Conservation (phyloP, 2,888 invertebrate genomes). For the Elysia crispata region DNA sequence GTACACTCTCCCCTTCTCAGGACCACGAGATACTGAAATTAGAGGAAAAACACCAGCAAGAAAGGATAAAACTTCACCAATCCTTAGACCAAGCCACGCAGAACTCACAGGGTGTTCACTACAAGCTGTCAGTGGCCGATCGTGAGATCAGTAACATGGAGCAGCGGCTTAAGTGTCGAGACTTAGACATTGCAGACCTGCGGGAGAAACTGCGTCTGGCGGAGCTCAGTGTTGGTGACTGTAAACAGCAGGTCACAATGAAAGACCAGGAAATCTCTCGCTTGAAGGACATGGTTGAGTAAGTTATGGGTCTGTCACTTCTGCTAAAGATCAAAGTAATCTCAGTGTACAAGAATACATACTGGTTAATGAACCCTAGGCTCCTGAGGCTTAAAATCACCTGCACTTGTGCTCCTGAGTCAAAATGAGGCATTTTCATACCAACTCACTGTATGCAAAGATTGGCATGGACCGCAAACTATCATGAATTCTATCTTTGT, state of each 20-base stretch:
- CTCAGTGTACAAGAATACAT: no score
- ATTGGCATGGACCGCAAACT: no score
- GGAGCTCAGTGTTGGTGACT: background rate
- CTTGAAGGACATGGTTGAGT: constrained; percentile 45
- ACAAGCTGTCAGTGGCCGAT: constrained; percentile 46
- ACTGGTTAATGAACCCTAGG: no score
- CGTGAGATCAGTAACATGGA: constrained; percentile 42
- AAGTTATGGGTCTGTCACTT: constrained; percentile 22
- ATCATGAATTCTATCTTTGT: no score
- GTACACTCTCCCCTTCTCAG: no score
- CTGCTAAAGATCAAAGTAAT: no score
- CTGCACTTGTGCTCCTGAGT: no score
- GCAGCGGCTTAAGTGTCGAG: constrained; percentile 38
- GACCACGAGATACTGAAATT: constrained; percentile 43
- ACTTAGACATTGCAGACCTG: constrained; percentile 37
- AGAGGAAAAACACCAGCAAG: constrained; percentile 39
- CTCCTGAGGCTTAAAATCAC: no score
- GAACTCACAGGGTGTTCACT: constrained; percentile 45
- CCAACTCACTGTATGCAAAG: no score
- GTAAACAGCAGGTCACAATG: constrained; percentile 25
- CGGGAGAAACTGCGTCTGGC: constrained; percentile 18
- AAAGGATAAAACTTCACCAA: constrained; percentile 39
- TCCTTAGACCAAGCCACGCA: constrained; percentile 43
- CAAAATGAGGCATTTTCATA: no score
- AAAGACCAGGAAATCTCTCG: constrained; percentile 41